Conservation (phyloP, 1,140 invertebrate genomes). For the Gyrodactylus bullatarudis region DNA sequence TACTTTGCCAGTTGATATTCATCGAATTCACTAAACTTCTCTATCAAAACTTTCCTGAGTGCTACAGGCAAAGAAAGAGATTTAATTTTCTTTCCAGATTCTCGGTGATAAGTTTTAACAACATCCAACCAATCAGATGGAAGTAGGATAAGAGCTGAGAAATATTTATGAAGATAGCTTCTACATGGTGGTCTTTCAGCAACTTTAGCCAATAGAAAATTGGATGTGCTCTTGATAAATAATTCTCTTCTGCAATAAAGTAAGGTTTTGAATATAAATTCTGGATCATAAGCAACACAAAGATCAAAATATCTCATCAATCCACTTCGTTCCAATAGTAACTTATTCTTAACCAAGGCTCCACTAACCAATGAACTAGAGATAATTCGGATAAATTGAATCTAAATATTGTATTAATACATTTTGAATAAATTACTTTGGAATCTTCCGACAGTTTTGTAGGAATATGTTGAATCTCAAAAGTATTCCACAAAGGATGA, state of each 20-base stretch:
- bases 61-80: neutral
- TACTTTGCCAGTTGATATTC: neutral
- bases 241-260: neutral
- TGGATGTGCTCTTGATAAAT: neutral
- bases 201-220: neutral
- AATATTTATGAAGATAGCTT: neutral
- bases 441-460: neutral
- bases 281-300: neutral
- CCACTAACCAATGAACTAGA: neutral
- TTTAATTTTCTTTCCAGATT: neutral
- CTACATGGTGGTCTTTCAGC: neutral
- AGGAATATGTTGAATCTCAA: neutral
- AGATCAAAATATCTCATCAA: neutral
- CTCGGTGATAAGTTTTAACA: neutral
- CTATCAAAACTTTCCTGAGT: neutral
- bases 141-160: neutral
- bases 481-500: neutral
- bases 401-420: neutral
- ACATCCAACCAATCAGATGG: neutral
- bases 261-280: neutral
- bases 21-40: neutral
- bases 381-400: neutral
- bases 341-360: neutral
- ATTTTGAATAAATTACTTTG: neutral
- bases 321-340: neutral